Evolutionary conservation across 2,888 invertebrate genomes (phyloP).

Genomic region (Bellardia pandia): DNA sequence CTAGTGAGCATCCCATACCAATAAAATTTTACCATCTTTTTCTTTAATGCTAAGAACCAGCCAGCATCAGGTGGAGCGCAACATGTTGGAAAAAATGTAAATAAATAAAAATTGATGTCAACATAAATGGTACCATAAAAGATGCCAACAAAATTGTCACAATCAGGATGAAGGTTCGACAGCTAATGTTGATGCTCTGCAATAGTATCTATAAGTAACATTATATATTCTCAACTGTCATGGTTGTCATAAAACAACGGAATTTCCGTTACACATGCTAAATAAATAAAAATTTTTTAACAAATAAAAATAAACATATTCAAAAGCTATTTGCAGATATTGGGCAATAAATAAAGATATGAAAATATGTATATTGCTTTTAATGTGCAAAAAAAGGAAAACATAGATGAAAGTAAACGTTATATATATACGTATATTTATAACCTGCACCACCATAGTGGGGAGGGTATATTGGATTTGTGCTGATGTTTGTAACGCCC

Average conservation of each 20-base stretch:
- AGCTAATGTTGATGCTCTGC: background rate
- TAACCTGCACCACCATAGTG: no score
- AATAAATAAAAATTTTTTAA: background rate
- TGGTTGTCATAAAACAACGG: constrained; percentile 25
- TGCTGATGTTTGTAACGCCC: no score
- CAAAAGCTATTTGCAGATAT: background rate
- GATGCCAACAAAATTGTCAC: constrained; percentile 3
- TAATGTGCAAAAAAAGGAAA: no score
- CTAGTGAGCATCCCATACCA: background rate
- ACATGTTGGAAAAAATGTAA: background rate
- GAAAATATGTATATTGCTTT: no score
- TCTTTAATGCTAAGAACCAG: background rate
- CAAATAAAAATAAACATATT: background rate
- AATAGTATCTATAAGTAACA: background rate
- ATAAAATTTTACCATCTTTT: background rate
- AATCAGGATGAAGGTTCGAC: constrained; percentile 14
- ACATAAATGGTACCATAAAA: constrained; percentile 46
- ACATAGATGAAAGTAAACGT: no score
- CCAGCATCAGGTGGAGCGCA: background rate
- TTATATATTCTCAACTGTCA: background rate
- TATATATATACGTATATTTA: no score
- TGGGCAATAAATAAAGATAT: no score
- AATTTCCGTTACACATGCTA: constrained; percentile 12
- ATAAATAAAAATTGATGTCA: constrained; percentile 41
- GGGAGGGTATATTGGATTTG: no score